Base-by-base conservation (phyloP, 2,888 invertebrate species). In the Caenorhabditis uteleia region DNA sequence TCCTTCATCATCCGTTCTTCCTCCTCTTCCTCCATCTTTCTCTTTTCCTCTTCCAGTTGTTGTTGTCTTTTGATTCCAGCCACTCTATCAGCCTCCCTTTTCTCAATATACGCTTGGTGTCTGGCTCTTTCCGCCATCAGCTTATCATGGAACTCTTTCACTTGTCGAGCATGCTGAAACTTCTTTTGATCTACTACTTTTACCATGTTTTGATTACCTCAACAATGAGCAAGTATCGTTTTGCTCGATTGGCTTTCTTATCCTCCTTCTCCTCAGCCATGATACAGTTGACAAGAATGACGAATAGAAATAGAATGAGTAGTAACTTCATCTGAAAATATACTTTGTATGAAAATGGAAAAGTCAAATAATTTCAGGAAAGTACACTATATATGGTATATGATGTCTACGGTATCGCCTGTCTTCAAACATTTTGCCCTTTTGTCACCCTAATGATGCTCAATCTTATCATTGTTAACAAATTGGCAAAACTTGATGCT, bases 401-500 rank as follows among this genome's bases (percentile, higher is more conserved):
- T 47, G 77, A 77, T 46, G 62, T 75, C n/a, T 64, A 75, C 34
- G 43, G 68, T 23, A 72, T 75, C 21, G 58, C 66, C 2, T 59
- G 71, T 16, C 38, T 71, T 6, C 77, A 77, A 50, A 74, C 70
- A 1, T 59, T 74, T 31, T 51, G 74, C 23, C 77, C 77, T 1
- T 77, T 77, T 38, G n/a, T 77, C 14, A 51, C 69, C 14, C 64
- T 77, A 4, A 62, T 66, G 25, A 40, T 56, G 20, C 53, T 72
- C 12, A 77, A 77, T 49, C 39, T 69, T n/a, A 43, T 74, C 21
- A 77, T 77, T 31, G 70, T 77, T 8, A 64, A 55, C 51, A 59
- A 65, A 34, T 45, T 75, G 23, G 60, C 66, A 8, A 57, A 50
- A 18, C 33, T 68, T 10, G 64, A 68, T 33, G 49, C 51, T 20